phyloP scores from a whole-genome alignment of 2,888 invertebrate species.

The Torymus tubicola region DNA sequence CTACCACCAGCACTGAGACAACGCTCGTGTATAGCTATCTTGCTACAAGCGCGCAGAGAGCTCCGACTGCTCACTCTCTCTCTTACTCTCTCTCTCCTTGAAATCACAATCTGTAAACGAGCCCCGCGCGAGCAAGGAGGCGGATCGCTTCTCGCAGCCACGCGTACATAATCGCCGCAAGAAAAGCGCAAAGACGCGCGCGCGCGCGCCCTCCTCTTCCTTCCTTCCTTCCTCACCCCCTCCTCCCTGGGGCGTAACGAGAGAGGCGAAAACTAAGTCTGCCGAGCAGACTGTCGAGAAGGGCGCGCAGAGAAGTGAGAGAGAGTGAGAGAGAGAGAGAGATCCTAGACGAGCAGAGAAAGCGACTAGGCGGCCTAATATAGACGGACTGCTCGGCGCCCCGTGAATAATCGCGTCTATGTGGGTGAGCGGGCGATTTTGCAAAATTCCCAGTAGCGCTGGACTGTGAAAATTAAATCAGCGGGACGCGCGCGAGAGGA shows the following conservation, averaged over 20 bases:
- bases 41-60: too few species aligned
- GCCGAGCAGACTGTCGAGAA: conserved; percentile 22
- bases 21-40: too few species aligned
- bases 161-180: conserved; percentile 45
- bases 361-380: conserved; percentile 20
- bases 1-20: too few species aligned
- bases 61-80: too few species aligned
- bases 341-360: background rate
- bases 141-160: conserved; percentile 30
- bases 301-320: background rate
- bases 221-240: background rate
- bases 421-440: conserved; percentile 13
- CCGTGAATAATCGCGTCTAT: conserved; percentile 60
- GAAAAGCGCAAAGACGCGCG: conserved; percentile 44
- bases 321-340: background rate
- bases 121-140: background rate
- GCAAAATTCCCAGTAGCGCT: conserved; percentile 38
- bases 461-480: conserved; percentile 58
- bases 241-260: background rate
- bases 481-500: conserved; percentile 5
- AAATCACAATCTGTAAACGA: conserved; percentile 50
- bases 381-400: conserved; percentile 54
- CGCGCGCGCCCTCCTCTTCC: too few species aligned
- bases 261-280: conserved; percentile 35
- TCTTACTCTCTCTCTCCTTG: conserved; percentile 10